Evolutionary conservation across 2,797 vertebrate genomes (phyloP).

Genomic region (Odontamblyopus lacepedii): DNA sequence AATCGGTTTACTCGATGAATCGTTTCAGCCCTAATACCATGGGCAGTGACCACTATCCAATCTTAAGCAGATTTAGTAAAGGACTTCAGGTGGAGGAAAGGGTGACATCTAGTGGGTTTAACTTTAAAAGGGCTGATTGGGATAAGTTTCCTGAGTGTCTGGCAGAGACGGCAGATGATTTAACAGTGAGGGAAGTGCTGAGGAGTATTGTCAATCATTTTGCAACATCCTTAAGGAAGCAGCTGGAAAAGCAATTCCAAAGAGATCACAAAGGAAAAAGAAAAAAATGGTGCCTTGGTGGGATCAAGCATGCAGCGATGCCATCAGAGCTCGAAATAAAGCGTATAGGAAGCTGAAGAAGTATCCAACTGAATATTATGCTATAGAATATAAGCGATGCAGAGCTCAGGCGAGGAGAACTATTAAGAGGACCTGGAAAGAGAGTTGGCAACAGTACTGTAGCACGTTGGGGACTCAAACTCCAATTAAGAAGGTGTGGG

Average conservation of each 20-base stretch:
- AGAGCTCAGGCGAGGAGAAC: neutral
- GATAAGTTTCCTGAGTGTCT: neutral
- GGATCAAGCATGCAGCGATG: neutral
- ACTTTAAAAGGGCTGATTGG: neutral
- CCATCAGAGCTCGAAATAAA: neutral
- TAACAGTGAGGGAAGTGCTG: neutral
- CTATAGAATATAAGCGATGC: neutral
- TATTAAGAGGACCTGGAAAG: slow-evolving; percentile 1
- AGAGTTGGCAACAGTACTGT: neutral
- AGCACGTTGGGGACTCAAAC: neutral
- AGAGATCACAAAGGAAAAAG: neutral
- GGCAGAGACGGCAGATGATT: neutral
- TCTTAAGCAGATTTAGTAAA: neutral
- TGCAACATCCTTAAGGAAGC: neutral
- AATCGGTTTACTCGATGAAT: too few relatives aligned
- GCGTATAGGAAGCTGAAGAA: neutral
- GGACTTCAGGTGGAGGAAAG: neutral
- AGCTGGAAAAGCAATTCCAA: neutral
- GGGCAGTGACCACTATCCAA: neutral
- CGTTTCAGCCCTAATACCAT: neutral
- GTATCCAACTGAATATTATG: neutral
- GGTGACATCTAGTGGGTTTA: neutral
- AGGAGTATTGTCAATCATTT: neutral
- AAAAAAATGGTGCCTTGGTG: neutral
- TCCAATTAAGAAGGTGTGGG: neutral